phyloP scores from a whole-genome alignment of 2,113 vertebrate genomes.

The Clarias batrachus region DNA sequence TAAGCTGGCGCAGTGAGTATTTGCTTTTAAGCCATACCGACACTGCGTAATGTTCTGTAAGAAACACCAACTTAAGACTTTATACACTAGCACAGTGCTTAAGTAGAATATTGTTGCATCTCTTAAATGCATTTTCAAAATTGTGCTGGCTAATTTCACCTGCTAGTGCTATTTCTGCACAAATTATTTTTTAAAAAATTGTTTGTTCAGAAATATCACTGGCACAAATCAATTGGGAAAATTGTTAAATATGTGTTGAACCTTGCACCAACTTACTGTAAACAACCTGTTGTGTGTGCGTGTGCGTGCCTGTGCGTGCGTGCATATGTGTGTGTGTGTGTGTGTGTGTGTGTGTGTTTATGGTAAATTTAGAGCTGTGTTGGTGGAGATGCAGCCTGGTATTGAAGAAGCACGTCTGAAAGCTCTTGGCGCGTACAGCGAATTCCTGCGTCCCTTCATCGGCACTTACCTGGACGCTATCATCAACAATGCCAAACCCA shows the following conservation, averaged over 20 bases:
- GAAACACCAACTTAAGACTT: neutral
- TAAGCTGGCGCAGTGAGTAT: conserved; percentile 62
- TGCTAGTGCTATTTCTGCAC: neutral
- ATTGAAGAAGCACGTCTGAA: conserved; percentile 57
- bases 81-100: too few relatives aligned
- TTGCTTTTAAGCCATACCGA: neutral
- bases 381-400: conserved; percentile 52
- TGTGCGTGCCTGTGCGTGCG: neutral
- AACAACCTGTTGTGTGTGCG: neutral
- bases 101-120: neutral
- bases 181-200: too few relatives aligned
- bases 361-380: conserved; percentile 57
- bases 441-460: conserved; percentile 59
- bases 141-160: neutral
- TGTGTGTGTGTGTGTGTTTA: neutral
- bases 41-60: neutral
- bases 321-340: neutral
- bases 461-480: conserved; percentile 50
- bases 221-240: neutral
- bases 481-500: conserved; percentile 55
- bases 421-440: conserved; percentile 62
- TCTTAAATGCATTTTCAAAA: neutral
- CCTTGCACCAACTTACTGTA: neutral
- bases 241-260: neutral
- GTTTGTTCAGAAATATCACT: too few relatives aligned